These are phyloP conservation scores for Gymnocephalus cernua DNA, from an alignment of 2,113 vertebrate species.

Conservation along the genomic window DNA sequence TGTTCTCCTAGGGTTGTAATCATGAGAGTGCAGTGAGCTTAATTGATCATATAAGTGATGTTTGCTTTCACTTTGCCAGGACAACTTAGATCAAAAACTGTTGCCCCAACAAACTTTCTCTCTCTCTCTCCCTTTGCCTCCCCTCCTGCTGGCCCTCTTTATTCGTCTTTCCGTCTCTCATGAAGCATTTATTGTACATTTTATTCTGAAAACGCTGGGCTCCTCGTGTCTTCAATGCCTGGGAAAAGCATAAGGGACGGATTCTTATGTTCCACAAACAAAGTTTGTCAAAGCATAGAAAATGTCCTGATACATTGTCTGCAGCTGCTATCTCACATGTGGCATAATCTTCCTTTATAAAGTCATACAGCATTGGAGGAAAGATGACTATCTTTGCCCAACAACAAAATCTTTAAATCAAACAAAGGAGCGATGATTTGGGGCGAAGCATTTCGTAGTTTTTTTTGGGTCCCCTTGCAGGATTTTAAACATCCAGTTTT, in stretches of 20 bases:
- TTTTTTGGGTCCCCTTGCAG: no score
- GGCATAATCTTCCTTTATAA: neutral
- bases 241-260: neutral
- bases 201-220: neutral
- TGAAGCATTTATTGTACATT: neutral
- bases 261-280: neutral
- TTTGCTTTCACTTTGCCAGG: conserved; percentile 32
- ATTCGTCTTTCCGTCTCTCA: neutral
- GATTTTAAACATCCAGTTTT: no score
- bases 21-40: neutral
- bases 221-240: neutral
- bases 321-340: neutral
- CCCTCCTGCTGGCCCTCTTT: neutral
- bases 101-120: neutral
- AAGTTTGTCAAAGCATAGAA: neutral
- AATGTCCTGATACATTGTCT: neutral
- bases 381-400: neutral
- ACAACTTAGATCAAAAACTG: conserved; percentile 6
- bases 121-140: neutral
- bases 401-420: neutral
- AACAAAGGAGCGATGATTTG: neutral
- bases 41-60: conserved; percentile 23
- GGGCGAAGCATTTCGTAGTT: no score
- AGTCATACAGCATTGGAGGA: neutral
- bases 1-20: conserved; percentile 31